Base-by-base conservation (phyloP, 2,113 vertebrate species). In the Dendrocopos noguchii region DNA sequence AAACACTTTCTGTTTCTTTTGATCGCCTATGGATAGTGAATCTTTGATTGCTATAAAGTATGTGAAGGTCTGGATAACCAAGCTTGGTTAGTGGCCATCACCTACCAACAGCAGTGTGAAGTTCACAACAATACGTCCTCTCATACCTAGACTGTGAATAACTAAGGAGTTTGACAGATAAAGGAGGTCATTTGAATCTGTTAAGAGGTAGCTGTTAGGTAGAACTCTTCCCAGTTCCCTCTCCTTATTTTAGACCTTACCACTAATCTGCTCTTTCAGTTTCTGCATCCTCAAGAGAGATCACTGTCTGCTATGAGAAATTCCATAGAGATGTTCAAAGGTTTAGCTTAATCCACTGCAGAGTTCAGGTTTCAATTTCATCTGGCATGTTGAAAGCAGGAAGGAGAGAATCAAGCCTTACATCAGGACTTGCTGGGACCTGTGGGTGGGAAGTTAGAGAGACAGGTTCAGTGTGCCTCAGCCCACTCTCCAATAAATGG, bases 371-470 rank as follows among this genome's bases (percentile, higher is more conserved):
- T 87, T 74, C 31, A 74, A 56, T 65, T 87, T 74, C 31, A 74
- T 13, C 11, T 66, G 74, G 34, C 8, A 8, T 21, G 36, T 59
- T 57, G 46, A n/a, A 89, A 87, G 61, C 1, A 74, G 25, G 25
- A 78, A 66, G 57, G 44, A 63, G 84, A 66, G 27, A 24, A 53
- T 6, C 42, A 46, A 71, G 24, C 33, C 34, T 78, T 47, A 13
- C 13, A 5, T 14, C 18, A 24, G 39, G 70, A 74, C 33, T 44
- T 60, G 36, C 82, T 61, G 56, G 60, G 60, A 80, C 39, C 56
- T 15, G 33, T 0, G 0, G 31, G 66, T 52, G 79, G 66, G 60
- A n/a, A 74, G 31, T 15, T 39, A 33, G 0, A 22, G 50, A 52
- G 31, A 56, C 22, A 42, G 56, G 12, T 22, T 36, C 52, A 12